Conservation (phyloP, 1,140 invertebrate species). For the Scaptomyza pallida region DNA sequence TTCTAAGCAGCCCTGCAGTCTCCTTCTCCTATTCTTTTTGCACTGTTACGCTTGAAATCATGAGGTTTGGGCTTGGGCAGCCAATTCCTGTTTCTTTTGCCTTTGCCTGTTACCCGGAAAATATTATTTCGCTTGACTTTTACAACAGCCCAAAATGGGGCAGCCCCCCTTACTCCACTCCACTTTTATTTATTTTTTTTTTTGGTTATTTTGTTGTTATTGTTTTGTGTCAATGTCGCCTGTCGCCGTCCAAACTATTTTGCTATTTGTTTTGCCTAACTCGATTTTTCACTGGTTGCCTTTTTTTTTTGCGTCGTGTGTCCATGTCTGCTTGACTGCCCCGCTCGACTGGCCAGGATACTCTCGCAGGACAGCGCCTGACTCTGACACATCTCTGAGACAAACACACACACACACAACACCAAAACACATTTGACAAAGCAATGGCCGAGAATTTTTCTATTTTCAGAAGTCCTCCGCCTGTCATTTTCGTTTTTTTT, state of each 20-base stretch:
- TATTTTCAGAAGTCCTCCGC: constrained; percentile 59
- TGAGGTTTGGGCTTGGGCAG: constrained; percentile 26
- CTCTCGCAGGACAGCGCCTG: constrained; percentile 36
- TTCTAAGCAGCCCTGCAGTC: neutral
- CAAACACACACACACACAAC: constrained; percentile 42
- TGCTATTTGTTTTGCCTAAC: constrained; percentile 80
- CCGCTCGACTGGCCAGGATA: constrained; percentile 22
- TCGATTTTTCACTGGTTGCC: constrained; percentile 81
- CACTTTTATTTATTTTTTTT: constrained; percentile 71
- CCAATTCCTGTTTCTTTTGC: constrained; percentile 34
- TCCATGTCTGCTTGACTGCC: constrained; percentile 65
- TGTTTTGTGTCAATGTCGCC: constrained; percentile 68
- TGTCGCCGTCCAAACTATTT: constrained; percentile 74
- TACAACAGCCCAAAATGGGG: constrained; percentile 66
- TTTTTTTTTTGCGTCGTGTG: constrained; percentile 4
- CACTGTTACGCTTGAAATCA: constrained; percentile 63
- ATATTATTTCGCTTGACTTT: constrained; percentile 83
- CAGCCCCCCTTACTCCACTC: neutral
- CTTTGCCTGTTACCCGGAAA: constrained; percentile 70
- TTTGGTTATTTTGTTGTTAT: constrained; percentile 43
- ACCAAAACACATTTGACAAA: constrained; percentile 77
- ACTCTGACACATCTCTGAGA: constrained; percentile 73
- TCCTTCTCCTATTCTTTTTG: constrained; percentile 34
- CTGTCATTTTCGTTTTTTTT: constrained; percentile 21
- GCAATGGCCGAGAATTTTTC: constrained; percentile 51